Evolutionary conservation across 2,888 invertebrate species (phyloP).

Genomic region (Rhamphomyia laevipes): DNA sequence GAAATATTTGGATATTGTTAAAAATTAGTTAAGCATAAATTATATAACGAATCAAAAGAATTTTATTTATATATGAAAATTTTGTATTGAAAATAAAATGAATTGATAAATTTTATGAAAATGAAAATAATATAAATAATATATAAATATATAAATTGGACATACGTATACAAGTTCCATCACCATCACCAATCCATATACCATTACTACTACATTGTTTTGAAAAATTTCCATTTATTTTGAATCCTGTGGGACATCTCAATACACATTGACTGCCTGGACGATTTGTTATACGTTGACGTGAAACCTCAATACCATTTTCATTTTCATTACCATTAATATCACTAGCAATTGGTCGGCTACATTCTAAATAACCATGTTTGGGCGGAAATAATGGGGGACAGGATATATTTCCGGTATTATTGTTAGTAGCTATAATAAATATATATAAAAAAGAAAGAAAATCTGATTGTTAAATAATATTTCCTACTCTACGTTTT

Average conservation of each 20-base stretch:
- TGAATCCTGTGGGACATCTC: slow-evolving; percentile 32
- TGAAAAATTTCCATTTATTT: slow-evolving; percentile 37
- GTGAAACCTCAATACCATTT: not conserved
- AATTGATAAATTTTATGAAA: not conserved
- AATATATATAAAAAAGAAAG: no score
- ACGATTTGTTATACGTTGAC: slow-evolving; percentile 29
- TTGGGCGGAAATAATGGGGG: slow-evolving; percentile 37
- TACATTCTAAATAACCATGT: slow-evolving; percentile 40
- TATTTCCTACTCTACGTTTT: no score
- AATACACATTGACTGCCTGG: slow-evolving; percentile 41
- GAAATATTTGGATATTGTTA: not conserved
- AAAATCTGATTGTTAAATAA: no score
- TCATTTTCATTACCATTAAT: not conserved
- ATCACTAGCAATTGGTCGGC: slow-evolving; percentile 23
- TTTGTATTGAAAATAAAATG: not conserved
- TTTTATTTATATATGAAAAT: not conserved
- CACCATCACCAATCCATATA: slow-evolving; percentile 37
- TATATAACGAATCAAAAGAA: not conserved
- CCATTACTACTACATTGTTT: slow-evolving; percentile 37
- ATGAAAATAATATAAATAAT: not conserved
- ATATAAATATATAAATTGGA: slow-evolving; percentile 9
- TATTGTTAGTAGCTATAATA: no score
- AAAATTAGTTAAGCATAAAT: not conserved
- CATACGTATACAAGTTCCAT: slow-evolving; percentile 40
- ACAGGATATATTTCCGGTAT: slow-evolving; percentile 25